Base-by-base conservation (phyloP, 2,888 invertebrate species). In the Ectropis crepuscularia region DNA sequence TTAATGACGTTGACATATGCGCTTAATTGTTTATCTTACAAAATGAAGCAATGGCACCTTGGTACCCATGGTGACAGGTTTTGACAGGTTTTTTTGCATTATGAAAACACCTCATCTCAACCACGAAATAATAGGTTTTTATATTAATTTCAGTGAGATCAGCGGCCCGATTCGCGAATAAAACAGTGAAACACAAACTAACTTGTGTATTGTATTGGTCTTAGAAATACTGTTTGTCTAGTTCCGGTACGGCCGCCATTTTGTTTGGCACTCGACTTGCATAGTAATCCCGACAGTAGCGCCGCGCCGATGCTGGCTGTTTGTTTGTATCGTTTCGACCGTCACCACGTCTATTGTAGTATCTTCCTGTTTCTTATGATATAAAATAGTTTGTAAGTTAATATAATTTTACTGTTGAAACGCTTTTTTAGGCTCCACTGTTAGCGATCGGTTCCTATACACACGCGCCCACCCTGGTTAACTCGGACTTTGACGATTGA, bases 341-440 rank as follows among this genome's bases (percentile, higher is more conserved):
- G 78, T 78, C 70, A 74, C 78, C 79, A 80, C 80, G 76, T 84
- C 83, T 83, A 83, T 78, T 78, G 85, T 87, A 87, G 86, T 81
- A 76, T 86, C 82, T 87, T 88, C 89, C 86, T 76, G 83, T 86
- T 84, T 87, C 83, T 82, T 84, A 82, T 77, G 74, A 68, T 65
- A 64, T 82, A 84, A 72, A 68, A 67, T 71, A 68, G 72, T 81
- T 46, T 72, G 63, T 85, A 86, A 83, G 83, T 75, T 73, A 9
- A 73, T 77, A 28, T 41, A 41, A 70, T 65, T 79, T 75, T 67
- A 72, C 61, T 55, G 55, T 51, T 70, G 39, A 69, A 73, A 74
- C 69, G 79, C 79, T 81, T 78, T 28, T 57, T 64, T 76, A 74
- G 78, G 80, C 78, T 82, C 81, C 78, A 80, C 78, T 61, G 74